Evolutionary conservation across 2,113 vertebrate genomes (phyloP), one percentile per base, ranked within the genome.

Genomic region (Eulemur rufifrons): DNA sequence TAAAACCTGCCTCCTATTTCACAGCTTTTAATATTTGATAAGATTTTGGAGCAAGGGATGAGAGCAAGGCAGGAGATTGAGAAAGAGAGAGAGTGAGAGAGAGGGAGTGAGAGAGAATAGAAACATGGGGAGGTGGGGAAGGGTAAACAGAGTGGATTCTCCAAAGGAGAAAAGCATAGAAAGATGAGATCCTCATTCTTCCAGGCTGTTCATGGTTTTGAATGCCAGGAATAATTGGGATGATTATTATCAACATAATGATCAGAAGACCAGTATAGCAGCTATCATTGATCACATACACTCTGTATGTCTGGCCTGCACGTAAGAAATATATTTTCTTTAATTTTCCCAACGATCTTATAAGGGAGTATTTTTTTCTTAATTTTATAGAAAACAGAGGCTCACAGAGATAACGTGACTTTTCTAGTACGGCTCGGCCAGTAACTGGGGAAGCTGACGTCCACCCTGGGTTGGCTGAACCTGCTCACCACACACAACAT

Each of bases 11-110:
- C 97, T 98, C 95, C 97, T 97, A 84, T 96, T 97, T 92, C 92
- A 96, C 96, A 97, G 82, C 95, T 98, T 97, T 93, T 97, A 97
- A 92, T 97, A 97, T 95, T 91, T 97, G 82, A 94, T 82, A 94
- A 97, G 90, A 88, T 94, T 94, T 85, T 91, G 95, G 94, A 94
- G 76, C 74, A 73, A 91, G 54, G 42, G 90, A 94, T 94, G 74
- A 89, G 90, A 91, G 39, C 56, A 68, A 84, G 78, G 89, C 63
- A 37, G 83, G 89, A 34, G 50, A 77, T 39, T 37, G 7, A 32
- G 18, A 39, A 1, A 52, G 83, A 39, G 59, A 5, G n/a, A 27
- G 59, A 29, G 5, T 8, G 6, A 74, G 7, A 32, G 77, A 39
- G 59, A 5, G 37, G 32, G 59, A 29, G 3, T 12, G 6, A 64